Base-by-base conservation (phyloP, 2,113 vertebrate species). In the Anhinga anhinga region DNA sequence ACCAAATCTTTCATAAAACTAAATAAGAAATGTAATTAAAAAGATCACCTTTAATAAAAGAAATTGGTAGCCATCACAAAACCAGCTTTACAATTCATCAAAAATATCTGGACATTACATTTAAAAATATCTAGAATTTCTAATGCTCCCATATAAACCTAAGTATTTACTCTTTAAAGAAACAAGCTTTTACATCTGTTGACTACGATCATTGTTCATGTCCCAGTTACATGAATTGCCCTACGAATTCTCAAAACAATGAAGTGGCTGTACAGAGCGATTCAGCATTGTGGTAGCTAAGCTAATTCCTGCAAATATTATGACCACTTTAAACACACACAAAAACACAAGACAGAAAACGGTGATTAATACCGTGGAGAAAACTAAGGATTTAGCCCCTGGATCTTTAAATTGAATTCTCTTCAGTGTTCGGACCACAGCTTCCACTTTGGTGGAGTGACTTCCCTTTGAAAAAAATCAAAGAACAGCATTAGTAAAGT, bases 361-460 rank as follows among this genome's bases (percentile, higher is more conserved):
- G 14, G 9, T 26, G 29, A 96, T 32, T 58, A 81, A 96, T 99
- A 99, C 99, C 98, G 99, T 99, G 90, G 99, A 99, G 97, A 99
- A 99, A 63, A 99, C 99, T 3, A 99, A 98, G 32, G 99, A 99
- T 97, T 99, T 99, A 79, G 99, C 99, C 23, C 99, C 99, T 2
- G 99, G 99, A 92, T 99, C 98, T 92, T 97, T 98, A 69, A 97
- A 98, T 78, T 99, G 99, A 95, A 99, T 99, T 98, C 98, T 99
- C 98, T 99, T 99, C 92, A 99, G 98, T 9, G 99, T 99, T 98
- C 99, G 98, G 89, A 99, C 98, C 86, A 99, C 99, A 22, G 99
- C 99, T 97, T 99, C 99, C 90, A 99, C 99, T 98, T 99, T 99
- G 86, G 99, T 99, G 10, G 99, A 99, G 96, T 99, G 99, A 93